Evolutionary conservation across 2,113 vertebrate species (phyloP), one percentile per base, ranked within the genome.

Genomic region (Perccottus glenii): DNA sequence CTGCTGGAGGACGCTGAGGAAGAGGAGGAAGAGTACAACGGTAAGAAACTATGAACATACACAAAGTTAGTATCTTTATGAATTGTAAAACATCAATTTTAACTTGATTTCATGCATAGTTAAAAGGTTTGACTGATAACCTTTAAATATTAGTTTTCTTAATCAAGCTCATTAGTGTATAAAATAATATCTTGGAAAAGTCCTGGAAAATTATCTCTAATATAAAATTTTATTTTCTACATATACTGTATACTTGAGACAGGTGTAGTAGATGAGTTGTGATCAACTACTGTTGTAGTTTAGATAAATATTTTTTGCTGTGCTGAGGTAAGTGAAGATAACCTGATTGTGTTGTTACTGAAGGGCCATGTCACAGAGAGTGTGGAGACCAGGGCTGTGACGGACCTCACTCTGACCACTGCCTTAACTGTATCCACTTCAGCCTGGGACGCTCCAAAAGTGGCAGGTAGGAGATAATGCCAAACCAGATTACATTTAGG

Each of bases 391-490:
- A 95, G 85, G 95, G 94, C 84, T 98, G 96, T 0, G 95, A 98
- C 0, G 95, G 96, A 11, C 93, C 95, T 43, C 88, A 80, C 0
- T 91, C 92, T 0, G 95, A 94, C 66, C 95, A 97, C 75, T 98
- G 96, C 73, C 89, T 96, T 81, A 96, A 94, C 90, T 98, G 96
- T 48, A 70, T 95, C 86, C 94, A 97, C 91, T 98, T 94, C 89
- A 97, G 94, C 82, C 90, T 94, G 65, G 94, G 94, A 65, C 94
- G 61, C 8, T 0, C 90, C 72, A 95, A 94, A 88, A 89, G 85
- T 0, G 90, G 92, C 89, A 96, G 95, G 96, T 98, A 91, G 69
- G 67, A 60, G 44, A 3, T 40, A 5, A 47, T 14, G 12, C 9
- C 10, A 2, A 46, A 1, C 44, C 44, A 6, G 10, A 9, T 43